Evolutionary conservation across 1,140 invertebrate genomes (phyloP), one percentile per base, ranked within the genome.

Genomic region (Pectinophora gossypiella): DNA sequence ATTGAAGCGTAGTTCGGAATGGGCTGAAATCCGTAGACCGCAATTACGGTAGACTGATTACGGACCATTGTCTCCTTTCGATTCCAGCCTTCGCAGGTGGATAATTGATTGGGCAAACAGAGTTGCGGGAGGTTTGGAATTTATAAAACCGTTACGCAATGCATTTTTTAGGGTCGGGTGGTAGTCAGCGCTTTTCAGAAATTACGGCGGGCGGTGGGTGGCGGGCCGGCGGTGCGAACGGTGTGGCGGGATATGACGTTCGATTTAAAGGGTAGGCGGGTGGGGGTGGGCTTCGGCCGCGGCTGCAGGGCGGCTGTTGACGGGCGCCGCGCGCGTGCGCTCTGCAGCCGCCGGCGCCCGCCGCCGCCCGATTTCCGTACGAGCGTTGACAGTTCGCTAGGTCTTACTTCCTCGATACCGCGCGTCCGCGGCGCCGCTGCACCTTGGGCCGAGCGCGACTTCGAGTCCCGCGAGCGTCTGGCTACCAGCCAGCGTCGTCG

Each of bases 371-470:
- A 73, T 82, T 83, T 80, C 80, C 82, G 78, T 60, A 64, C 75
- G 38, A 55, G 23, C 66, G 70, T 71, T 80, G 78, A 84, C 78
- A 81, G 82, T 85, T 82, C 68, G 76, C 75, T 73, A 65, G 79
- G 80, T 78, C 74, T 72, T 76, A 80, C 79, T 86, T 86, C 83
- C 83, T 85, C 81, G 85, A 81, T 69, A 84, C 77, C 77, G 85
- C 85, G 86, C 79, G 87, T 88, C 80, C 78, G 85, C 76, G 85
- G 78, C 76, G 51, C 60, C 63, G 72, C 68, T 78, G 69, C 69
- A 68, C 57, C 69, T n/a, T 69, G 72, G 64, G 65, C 71, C 58
- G 63, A 44, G 7, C 42, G 19, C 42, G 19, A 38, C 36, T 38
- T 9, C 72, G 69, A 83, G 60, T 63, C 61, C 60, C 56, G 64